Evolutionary conservation across 1,140 invertebrate species (phyloP).

Genomic region (Tetraneura akinire): DNA sequence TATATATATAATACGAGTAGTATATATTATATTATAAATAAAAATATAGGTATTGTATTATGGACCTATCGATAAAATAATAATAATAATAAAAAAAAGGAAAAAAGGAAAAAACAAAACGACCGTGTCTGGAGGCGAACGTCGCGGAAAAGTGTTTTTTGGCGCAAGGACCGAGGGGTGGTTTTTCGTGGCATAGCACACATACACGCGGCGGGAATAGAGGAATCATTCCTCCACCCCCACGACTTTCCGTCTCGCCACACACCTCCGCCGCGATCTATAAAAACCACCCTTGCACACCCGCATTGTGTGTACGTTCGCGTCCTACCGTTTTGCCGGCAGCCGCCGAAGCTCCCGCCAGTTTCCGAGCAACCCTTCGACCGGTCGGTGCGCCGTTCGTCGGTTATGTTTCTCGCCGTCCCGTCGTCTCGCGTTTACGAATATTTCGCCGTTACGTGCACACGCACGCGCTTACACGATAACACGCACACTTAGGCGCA

Average conservation of each 20-base stretch:
- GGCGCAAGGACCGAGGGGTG: neutral
- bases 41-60: too few species aligned
- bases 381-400: constrained; percentile 34
- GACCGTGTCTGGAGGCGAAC: neutral
- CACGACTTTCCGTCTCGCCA: too few species aligned
- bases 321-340: neutral
- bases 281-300: neutral
- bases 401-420: neutral
- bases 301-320: neutral
- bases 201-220: constrained; percentile 1
- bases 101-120: neutral
- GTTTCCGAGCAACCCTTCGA: constrained; percentile 41
- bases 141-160: neutral
- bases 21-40: too few species aligned
- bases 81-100: too few species aligned
- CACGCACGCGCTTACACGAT: neutral
- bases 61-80: too few species aligned
- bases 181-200: neutral
- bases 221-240: neutral
- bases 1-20: too few species aligned
- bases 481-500: neutral
- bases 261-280: neutral
- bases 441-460: neutral
- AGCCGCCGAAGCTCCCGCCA: constrained; percentile 35
- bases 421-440: neutral